Evolutionary conservation across 2,888 invertebrate genomes (phyloP).

Genomic region (Griposia aprilina): DNA sequence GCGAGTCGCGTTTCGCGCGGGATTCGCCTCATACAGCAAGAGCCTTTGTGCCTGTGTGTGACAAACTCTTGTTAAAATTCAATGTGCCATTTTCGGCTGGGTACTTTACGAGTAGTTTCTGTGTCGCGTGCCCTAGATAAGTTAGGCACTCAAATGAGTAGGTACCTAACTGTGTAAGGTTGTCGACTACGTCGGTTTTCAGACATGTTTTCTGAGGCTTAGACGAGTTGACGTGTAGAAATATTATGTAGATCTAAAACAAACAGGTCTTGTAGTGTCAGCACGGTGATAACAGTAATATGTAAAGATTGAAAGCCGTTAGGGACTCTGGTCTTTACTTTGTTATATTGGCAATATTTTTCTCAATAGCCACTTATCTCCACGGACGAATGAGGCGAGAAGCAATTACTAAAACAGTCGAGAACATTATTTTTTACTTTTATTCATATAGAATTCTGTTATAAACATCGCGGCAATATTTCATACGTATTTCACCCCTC

Average conservation of each 20-base stretch:
- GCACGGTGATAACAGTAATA: constrained; percentile 9
- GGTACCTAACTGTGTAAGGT: not conserved
- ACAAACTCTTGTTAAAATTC: not conserved
- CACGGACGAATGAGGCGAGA: not conserved
- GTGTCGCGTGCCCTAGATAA: constrained; percentile 20
- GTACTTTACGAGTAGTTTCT: constrained; percentile 10
- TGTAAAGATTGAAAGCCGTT: constrained; percentile 2
- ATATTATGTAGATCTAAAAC: constrained; percentile 37
- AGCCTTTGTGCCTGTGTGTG: not conserved
- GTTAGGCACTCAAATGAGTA: constrained; percentile 12
- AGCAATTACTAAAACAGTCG: constrained; percentile 21
- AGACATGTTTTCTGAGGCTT: constrained; percentile 14
- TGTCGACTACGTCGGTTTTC: constrained; percentile 2
- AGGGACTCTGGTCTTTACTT: not conserved
- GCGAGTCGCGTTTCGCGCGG: no score
- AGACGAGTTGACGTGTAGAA: not conserved
- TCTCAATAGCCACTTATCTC: constrained; percentile 18
- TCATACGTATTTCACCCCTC: constrained; percentile 26
- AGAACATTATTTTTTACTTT: not conserved
- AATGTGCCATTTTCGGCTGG: constrained; percentile 18
- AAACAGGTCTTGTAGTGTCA: constrained; percentile 13
- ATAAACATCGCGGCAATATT: constrained; percentile 7
- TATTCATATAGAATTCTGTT: constrained; percentile 10
- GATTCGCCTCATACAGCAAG: not conserved
- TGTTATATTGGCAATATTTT: constrained; percentile 24